Base-by-base conservation (phyloP, 2,888 invertebrate species). In the Melanotus villosus region DNA sequence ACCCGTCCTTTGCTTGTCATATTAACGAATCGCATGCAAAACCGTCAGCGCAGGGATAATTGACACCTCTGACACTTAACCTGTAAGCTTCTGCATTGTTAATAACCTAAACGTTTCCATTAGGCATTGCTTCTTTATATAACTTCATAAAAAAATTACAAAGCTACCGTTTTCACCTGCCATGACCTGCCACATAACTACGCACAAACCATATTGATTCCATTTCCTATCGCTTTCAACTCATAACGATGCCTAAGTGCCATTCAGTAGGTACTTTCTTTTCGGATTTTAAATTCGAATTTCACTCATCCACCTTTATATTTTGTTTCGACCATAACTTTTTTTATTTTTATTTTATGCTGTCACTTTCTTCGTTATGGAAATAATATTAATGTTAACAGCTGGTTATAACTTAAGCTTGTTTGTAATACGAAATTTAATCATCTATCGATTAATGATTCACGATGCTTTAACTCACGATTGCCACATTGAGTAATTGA, bases 51-150 rank as follows among this genome's bases (percentile, higher is more conserved):
- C 10, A 58, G 21, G 50, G 47, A 57, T 65, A 65, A 65, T 58
- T 65, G 65, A 65, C 65, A 65, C 45, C 58, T 58, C 65, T 65
- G 47, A 47, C 65, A 45, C 23, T 65, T 58, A 65, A 57, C 58
- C 50, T 58, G 58, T 58, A 50, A 65, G 32, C 58, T 36, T 65
- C 23, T 65, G 56, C 38, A 65, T 65, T 57, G 38, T 65, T 57
- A 45, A 65, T 58, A 38, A 36, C 16, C 9, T 16, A 45, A 54
- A 57, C 54, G 32, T 34, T 65, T 65, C 64, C 64, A 65, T 65
- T 65, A 57, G 12, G 54, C 30, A 26, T 18, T 43, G 36, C 54
- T 19, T 50, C 43, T 41, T 63, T 63, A 23, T 57, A 41, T 38
- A 52, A 14, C 57, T 34, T 32, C 54, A 54, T 54, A n/a, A 54